These are phyloP conservation scores for Catamblyrhynchus diadema DNA, from an alignment of 2,797 vertebrate species.

Conservation along the genomic window DNA sequence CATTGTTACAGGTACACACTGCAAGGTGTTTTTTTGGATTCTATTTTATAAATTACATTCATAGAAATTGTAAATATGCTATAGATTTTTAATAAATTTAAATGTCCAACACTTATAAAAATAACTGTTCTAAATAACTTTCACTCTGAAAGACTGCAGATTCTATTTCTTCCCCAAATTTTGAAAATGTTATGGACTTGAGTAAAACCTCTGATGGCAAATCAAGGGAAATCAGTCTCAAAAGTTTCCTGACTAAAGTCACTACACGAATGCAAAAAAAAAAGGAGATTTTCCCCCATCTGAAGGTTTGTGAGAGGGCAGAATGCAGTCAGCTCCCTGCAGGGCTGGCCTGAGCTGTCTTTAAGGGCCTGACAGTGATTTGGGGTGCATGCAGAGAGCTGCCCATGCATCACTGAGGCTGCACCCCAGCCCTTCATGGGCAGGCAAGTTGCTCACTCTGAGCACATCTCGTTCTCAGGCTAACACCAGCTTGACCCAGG, in stretches of 20 bases:
- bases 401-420: not conserved
- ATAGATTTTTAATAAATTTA: not conserved
- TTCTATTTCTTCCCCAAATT: not conserved
- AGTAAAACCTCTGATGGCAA: not conserved
- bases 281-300: not conserved
- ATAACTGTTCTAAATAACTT: not conserved
- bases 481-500: not conserved
- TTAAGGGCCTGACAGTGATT: rapidly evolving
- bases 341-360: not conserved
- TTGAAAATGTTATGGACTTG: not conserved
- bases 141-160: not conserved
- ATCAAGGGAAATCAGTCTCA: not conserved
- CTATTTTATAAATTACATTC: not conserved
- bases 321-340: rapidly evolving
- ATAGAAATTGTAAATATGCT: not conserved
- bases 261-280: not conserved
- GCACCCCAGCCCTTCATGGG: rapidly evolving
- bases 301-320: not conserved
- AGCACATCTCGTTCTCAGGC: rapidly evolving
- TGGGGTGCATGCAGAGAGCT: not conserved
- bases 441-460: not conserved
- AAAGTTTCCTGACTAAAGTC: not conserved
- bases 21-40: not conserved
- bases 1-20: rapidly evolving
- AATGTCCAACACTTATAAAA: not conserved